Evolutionary conservation across 1,140 invertebrate genomes (phyloP).

Genomic region (Procambarus clarkii): DNA sequence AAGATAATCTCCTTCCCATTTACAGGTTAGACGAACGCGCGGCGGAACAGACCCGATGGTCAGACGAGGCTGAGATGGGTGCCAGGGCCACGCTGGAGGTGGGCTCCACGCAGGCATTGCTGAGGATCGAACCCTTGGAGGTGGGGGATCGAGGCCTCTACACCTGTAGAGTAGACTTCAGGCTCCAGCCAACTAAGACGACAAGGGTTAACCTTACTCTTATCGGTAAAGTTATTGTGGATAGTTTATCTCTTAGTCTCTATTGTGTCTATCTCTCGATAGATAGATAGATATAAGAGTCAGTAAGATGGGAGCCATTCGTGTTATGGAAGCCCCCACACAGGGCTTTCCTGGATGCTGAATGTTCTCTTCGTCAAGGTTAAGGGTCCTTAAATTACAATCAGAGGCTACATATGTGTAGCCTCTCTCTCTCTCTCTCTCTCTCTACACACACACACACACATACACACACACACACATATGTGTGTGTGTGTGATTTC

Average conservation of each 20-base stretch:
- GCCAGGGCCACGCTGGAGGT: conserved; percentile 15
- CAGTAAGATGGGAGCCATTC: conserved; percentile 86
- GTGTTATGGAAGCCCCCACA: conserved; percentile 83
- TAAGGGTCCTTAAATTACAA: too few relatives aligned
- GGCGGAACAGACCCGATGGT: neutral
- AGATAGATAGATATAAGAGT: conserved; percentile 79
- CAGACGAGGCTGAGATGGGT: neutral
- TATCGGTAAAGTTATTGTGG: neutral
- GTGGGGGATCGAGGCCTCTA: conserved; percentile 21
- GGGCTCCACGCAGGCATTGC: neutral
- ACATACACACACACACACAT: too few relatives aligned
- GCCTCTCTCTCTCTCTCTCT: too few relatives aligned
- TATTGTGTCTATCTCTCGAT: neutral
- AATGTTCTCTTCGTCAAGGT: too few relatives aligned
- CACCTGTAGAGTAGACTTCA: conserved; percentile 36
- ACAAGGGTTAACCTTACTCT: conserved; percentile 40
- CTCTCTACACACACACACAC: too few relatives aligned
- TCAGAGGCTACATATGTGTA: too few relatives aligned
- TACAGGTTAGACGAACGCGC: neutral
- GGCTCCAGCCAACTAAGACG: conserved; percentile 32
- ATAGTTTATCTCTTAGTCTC: conserved; percentile 19
- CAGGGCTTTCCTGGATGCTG: too few relatives aligned
- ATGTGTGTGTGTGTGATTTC: neutral
- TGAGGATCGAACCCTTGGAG: neutral
- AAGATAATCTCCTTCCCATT: too few relatives aligned